phyloP scores from a whole-genome alignment of 2,797 vertebrate genomes.

The Hippopotamyrus pictus region DNA sequence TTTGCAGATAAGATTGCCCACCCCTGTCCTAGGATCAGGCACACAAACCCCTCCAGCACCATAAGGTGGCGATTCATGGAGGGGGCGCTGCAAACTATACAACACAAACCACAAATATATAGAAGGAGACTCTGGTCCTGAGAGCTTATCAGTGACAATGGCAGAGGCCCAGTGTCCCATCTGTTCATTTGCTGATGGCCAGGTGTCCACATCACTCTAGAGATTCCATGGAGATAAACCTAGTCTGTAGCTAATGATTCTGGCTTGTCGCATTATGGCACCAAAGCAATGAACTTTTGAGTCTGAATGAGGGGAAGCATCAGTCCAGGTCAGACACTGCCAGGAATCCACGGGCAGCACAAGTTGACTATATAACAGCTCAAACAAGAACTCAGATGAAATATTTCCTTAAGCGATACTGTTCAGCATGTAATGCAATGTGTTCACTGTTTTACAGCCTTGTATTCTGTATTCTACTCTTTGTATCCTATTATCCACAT shows the following conservation, averaged over 20 bases:
- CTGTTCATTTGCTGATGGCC: not conserved
- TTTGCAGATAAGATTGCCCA: too few species aligned
- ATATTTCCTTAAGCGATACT: not conserved
- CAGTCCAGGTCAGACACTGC: not conserved
- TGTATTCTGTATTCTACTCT: not conserved
- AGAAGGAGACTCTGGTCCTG: not conserved
- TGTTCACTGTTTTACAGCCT: not conserved
- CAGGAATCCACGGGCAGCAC: not conserved
- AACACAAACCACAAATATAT: not conserved
- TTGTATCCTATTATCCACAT: not conserved
- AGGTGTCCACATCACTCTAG: not conserved
- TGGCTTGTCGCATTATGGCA: not conserved
- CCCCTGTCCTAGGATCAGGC: not conserved
- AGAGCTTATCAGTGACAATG: not conserved
- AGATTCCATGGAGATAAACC: not conserved
- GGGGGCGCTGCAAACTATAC: not conserved
- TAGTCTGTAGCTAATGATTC: not conserved
- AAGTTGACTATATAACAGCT: not conserved
- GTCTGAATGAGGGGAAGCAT: not conserved
- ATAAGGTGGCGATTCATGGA: not conserved
- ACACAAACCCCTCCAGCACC: not conserved
- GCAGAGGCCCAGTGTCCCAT: not conserved
- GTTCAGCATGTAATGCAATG: not conserved
- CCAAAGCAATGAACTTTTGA: not conserved
- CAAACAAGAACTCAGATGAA: not conserved